Base-by-base conservation (phyloP, 2,888 invertebrate species). In the Belgica antarctica region DNA sequence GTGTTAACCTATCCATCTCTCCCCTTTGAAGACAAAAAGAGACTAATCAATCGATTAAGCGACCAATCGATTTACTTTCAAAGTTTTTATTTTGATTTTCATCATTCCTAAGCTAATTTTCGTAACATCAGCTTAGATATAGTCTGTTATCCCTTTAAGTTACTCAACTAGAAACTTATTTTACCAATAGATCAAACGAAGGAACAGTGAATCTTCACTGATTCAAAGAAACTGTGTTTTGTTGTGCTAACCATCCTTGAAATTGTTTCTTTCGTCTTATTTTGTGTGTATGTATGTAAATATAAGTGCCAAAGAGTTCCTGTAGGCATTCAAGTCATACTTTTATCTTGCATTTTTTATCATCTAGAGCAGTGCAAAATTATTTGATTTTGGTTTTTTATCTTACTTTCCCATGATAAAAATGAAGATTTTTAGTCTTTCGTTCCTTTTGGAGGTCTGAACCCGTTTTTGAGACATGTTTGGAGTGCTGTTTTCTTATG, bases 81-180 rank as follows among this genome's bases (percentile, higher is more conserved):
- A 7, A 52, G 24, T 24, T 52, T 52, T 24, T 3, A 52, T 22
- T 52, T 52, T 17, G 15, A 7, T 52, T 22, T 52, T 52, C 8
- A 22, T 24, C 52, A 52, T 52, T 52, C 24, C 52, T 24, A 52
- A 52, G 52, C 52, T 52, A 52, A 52, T 52, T 52, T 52, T 41
- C 52, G 52, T 52, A 52, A 52, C 19, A 19, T 24, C 19, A 10
- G 24, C 52, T 61, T 61, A 61, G 61, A 66, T 66, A 66, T 66
- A 66, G 66, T 66, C 66, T 66, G 66, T 66, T 66, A 66, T 36
- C 66, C 66, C 52, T 34, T 10, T 61, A 17, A 25, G 25, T 24
- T 4, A n/a, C 12, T 5, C 41, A 31, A 31, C 31, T 7, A 31
- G 10, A 31, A 31, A 41, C 15, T 5, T 41, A 41, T 41, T 41